These are phyloP conservation scores for Aphelenchoides avenae DNA, from an alignment of 1,140 invertebrate genomes.

Conservation along the genomic window DNA sequence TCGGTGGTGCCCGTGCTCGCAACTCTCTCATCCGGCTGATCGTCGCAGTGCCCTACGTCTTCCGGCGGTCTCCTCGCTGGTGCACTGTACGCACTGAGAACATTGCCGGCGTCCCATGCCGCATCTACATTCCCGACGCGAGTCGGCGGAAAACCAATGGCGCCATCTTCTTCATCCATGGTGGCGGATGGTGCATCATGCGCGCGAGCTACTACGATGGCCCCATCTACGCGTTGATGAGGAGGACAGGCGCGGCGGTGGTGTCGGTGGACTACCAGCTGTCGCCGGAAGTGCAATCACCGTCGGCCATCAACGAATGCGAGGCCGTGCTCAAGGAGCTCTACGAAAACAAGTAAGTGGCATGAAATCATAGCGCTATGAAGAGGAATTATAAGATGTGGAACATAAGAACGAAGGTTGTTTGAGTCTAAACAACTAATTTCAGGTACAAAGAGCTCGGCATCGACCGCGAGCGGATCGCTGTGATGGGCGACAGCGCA, in stretches of 20 bases:
- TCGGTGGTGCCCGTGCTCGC: constrained; percentile 37
- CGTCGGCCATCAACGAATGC: constrained; percentile 51
- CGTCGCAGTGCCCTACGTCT: constrained; percentile 34
- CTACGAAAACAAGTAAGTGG: constrained; percentile 39
- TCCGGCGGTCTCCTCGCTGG: constrained; percentile 40
- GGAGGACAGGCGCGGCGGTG: constrained; percentile 35
- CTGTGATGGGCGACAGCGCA: constrained; percentile 43
- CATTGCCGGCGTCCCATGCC: constrained; percentile 51
- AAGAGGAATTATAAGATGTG: background rate
- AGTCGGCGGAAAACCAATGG: constrained; percentile 29
- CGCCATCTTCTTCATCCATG: constrained; percentile 54
- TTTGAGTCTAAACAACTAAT: background rate
- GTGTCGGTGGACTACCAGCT: constrained; percentile 54
- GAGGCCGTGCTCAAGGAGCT: constrained; percentile 44
- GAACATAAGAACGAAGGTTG: background rate
- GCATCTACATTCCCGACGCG: constrained; percentile 46
- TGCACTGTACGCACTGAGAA: constrained; percentile 31
- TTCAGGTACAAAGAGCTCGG: constrained; percentile 14
- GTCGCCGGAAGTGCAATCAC: constrained; percentile 52
- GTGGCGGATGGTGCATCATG: constrained; percentile 54
- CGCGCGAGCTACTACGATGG: constrained; percentile 44
- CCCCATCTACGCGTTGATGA: constrained; percentile 33
- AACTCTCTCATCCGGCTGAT: constrained; percentile 49
- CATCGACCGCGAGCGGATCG: constrained; percentile 39
- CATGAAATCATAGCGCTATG: background rate